These are phyloP conservation scores for Noturus placidus DNA, from an alignment of 2,113 vertebrate species.

Conservation along the genomic window DNA sequence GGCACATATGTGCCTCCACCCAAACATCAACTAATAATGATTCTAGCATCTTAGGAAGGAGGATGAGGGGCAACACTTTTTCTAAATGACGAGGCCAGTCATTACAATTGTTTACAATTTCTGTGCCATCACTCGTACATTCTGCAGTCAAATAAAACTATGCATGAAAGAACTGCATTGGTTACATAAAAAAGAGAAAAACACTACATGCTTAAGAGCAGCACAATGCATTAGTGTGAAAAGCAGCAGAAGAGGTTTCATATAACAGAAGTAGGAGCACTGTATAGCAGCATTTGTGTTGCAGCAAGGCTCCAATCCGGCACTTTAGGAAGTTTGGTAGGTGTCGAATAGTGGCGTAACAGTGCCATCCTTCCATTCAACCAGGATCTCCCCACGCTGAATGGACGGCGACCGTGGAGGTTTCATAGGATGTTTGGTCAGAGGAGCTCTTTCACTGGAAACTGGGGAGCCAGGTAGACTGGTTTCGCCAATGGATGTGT, in stretches of 20 bases:
- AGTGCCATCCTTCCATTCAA: slow-evolving; percentile 83
- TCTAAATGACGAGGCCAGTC: not conserved
- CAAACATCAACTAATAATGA: not conserved
- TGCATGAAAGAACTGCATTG: not conserved
- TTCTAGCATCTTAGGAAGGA: not conserved
- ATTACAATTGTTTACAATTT: slow-evolving; percentile 1
- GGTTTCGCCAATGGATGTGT: slow-evolving; percentile 58
- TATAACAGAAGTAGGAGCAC: no score
- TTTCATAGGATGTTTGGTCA: slow-evolving; percentile 67
- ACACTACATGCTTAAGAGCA: not conserved
- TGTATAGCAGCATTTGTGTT: not conserved
- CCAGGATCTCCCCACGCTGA: slow-evolving; percentile 79
- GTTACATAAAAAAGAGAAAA: not conserved
- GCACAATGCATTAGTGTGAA: not conserved
- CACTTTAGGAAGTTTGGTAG: slow-evolving; percentile 52
- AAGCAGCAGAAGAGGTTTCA: not conserved
- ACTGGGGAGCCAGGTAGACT: slow-evolving; percentile 68
- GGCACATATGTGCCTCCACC: not conserved
- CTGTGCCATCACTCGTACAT: not conserved
- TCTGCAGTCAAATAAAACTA: not conserved
- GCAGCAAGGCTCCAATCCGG: not conserved
- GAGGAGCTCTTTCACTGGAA: slow-evolving; percentile 65
- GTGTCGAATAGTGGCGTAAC: slow-evolving; percentile 81
- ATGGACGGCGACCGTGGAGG: slow-evolving; percentile 70
- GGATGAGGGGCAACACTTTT: not conserved